Base-by-base conservation (phyloP, 1,140 invertebrate genomes). In the Daktulosphaira vitifoliae region DNA sequence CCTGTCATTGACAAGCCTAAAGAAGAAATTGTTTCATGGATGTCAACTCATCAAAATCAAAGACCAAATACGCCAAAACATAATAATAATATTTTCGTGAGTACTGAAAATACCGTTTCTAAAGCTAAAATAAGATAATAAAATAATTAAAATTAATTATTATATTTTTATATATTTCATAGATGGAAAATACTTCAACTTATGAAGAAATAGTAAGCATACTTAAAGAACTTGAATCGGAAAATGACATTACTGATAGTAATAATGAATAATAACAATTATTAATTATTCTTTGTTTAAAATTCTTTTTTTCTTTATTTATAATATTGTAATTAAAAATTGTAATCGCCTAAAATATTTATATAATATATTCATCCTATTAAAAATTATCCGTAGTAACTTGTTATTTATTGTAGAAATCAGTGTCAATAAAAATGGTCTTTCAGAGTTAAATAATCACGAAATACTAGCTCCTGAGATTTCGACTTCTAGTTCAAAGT, bases 401-500 rank as follows among this genome's bases (percentile, higher is more conserved):
- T 33, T 26, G 22, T 62, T 23, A 48, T 62, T 62, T 62, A 15
- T 62, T 62, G 56, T 62, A 62, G 56, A 62, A 23, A 62, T 62
- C 39, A 62, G 46, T 62, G 56, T 62, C 56, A 62, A 39, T 13
- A 62, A 62, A 62, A 62, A 16, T 46, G 56, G 25, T 62, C 39
- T 62, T 48, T 46, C 56, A 62, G 42, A 62, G 44, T 29, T 26
- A 46, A 62, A 62, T 33, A 62, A 62, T 46, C 42, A 33, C 29
- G 39, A 62, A 33, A 48, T 18, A 46, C 44, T 62, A 33, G 25
- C 46, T 46, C 56, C 56, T 46, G 56, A 62, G 26, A n/a, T 39
- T 44, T 56, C 53, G 38, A 33, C 29, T 33, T 62, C 56, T 29
- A 62, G 56, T 62, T 48, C 56, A 62, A 62, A 62, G 56, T 62